These are phyloP conservation scores for Lanistes nyassanus DNA, from an alignment of 1,140 invertebrate species.

Conservation along the genomic window DNA sequence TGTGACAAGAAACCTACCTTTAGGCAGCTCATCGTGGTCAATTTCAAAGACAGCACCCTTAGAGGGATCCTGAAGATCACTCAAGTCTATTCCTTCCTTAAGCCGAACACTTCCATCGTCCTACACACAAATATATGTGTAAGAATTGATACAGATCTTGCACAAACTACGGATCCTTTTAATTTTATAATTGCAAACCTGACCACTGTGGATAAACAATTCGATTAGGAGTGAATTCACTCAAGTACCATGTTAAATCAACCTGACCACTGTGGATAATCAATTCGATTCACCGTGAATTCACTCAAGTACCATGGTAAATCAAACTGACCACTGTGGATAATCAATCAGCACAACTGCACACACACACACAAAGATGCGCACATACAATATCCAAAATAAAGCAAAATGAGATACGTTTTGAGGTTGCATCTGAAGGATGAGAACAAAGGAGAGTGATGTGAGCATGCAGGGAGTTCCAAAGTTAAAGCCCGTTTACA, in stretches of 20 bases:
- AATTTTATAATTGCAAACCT: too few relatives aligned
- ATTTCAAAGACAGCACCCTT: slow-evolving; percentile 15
- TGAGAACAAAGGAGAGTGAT: not conserved
- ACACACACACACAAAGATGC: not conserved
- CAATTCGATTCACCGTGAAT: too few relatives aligned
- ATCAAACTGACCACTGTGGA: not conserved
- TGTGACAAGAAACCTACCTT: slow-evolving; percentile 4
- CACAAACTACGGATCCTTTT: too few relatives aligned
- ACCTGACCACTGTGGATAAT: too few relatives aligned
- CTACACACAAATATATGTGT: not conserved
- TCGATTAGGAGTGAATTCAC: too few relatives aligned
- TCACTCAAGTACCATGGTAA: too few relatives aligned
- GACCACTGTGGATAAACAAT: too few relatives aligned
- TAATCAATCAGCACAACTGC: not conserved
- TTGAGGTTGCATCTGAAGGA: not conserved
- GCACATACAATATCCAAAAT: too few relatives aligned
- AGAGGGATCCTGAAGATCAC: slow-evolving; percentile 11
- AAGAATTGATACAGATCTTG: too few relatives aligned
- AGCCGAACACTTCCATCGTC: slow-evolving; percentile 5
- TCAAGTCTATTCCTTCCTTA: slow-evolving; percentile 11
- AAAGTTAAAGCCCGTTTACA: not conserved
- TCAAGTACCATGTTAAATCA: too few relatives aligned
- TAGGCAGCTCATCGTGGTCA: not conserved
- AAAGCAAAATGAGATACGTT: too few relatives aligned
- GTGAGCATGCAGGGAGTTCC: too few relatives aligned